phyloP scores from a whole-genome alignment of 2,113 vertebrate species.

The Anser brachyrhynchus region DNA sequence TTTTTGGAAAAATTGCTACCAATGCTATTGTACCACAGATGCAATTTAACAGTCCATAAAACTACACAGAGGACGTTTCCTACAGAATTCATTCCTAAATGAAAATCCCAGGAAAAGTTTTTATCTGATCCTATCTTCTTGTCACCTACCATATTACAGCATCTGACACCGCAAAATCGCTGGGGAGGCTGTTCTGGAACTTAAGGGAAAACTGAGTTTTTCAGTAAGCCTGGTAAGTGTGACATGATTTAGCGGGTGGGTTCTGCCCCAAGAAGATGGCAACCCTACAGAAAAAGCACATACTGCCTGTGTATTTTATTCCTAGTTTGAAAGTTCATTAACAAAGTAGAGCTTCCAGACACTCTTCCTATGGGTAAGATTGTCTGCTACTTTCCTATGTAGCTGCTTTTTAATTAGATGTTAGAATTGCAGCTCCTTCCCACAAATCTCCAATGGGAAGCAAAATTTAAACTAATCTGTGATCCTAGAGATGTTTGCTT shows the following conservation, averaged over 20 bases:
- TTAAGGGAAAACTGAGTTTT: conserved; percentile 15
- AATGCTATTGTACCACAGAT: not conserved
- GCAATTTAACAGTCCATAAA: conserved; percentile 25
- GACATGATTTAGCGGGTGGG: not conserved
- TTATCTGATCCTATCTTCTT: conserved; percentile 17
- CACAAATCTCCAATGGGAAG: conserved; percentile 30
- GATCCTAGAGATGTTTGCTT: conserved; percentile 24
- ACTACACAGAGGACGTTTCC: not conserved
- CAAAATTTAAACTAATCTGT: conserved; percentile 49
- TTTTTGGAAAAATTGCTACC: not conserved
- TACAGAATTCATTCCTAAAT: conserved; percentile 5
- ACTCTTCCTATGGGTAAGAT: conserved; percentile 37
- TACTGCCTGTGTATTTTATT: conserved; percentile 16
- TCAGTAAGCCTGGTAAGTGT: not conserved
- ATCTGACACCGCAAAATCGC: not conserved
- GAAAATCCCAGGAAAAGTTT: conserved; percentile 18
- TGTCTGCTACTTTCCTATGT: not conserved
- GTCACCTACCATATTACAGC: not conserved
- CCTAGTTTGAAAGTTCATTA: conserved; percentile 54
- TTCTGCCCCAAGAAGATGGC: not conserved
- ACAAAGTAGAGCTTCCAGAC: conserved; percentile 30
- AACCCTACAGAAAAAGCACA: not conserved
- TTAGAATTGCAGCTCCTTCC: conserved; percentile 18
- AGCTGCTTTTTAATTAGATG: conserved; percentile 54
- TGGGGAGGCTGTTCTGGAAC: not conserved